Evolutionary conservation across 2,113 vertebrate species (phyloP).

Genomic region (Ranitomeya imitator): DNA sequence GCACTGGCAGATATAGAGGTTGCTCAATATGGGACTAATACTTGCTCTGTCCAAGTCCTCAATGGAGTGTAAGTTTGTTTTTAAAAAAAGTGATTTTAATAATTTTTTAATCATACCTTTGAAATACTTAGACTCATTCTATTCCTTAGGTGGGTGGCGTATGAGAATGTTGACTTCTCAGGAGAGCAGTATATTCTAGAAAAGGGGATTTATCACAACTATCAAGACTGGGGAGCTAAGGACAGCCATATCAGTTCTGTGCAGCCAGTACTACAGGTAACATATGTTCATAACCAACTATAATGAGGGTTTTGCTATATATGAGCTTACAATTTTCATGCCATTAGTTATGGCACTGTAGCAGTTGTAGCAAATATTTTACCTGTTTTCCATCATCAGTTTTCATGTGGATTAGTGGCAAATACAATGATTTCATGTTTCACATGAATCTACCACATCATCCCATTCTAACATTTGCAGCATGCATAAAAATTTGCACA

Average conservation of each 20-base stretch:
- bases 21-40: constrained; percentile 71
- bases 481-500: background rate
- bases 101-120: background rate
- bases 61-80: constrained; percentile 84
- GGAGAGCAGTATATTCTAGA: constrained; percentile 90
- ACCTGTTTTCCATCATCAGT: no score
- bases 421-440: background rate
- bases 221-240: constrained; percentile 86
- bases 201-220: constrained; percentile 91
- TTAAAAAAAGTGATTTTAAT: background rate
- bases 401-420: background rate
- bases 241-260: constrained; percentile 80
- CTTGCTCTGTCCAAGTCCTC: constrained; percentile 85
- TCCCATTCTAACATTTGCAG: background rate
- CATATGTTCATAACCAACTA: background rate
- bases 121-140: background rate
- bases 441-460: background rate
- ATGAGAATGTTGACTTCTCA: constrained; percentile 88
- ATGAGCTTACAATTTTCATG: no score
- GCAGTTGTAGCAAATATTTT: no score
- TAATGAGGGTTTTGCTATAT: background rate
- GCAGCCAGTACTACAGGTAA: constrained; percentile 84
- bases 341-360: no score
- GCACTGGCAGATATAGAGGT: constrained; percentile 82
- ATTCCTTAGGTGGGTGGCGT: constrained; percentile 86